A percentile compares a stretch with the other conserved stretches of the same genome.
These are phyloP conservation scores for Oceanites oceanicus DNA, from an alignment of 2,113 vertebrate genomes.

Conservation along the genomic window DNA sequence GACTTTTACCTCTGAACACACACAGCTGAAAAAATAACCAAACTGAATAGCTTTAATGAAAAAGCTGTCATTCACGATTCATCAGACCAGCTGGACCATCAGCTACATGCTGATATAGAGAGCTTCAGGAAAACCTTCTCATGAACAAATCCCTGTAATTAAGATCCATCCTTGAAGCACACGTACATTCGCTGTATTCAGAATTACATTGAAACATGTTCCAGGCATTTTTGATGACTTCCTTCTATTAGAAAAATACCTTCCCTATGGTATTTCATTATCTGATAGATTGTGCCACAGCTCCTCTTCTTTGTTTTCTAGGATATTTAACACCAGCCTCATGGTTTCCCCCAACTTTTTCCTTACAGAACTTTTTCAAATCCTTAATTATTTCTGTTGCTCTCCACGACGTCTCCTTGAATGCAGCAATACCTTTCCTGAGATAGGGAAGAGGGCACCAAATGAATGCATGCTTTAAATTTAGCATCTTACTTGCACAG, in stretches of 20 bases:
- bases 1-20: background rate
- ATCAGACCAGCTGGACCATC: background rate
- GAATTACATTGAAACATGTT: background rate
- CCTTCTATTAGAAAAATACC: background rate
- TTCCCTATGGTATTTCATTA: background rate
- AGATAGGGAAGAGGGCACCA: background rate
- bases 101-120: background rate
- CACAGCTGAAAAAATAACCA: background rate
- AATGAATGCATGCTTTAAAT: background rate
- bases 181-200: background rate
- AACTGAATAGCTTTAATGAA: background rate
- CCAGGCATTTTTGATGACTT: background rate
- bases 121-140: background rate
- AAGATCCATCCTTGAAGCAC: background rate
- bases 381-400: background rate
- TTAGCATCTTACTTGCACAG: background rate
- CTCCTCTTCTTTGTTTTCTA: background rate
- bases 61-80: background rate
- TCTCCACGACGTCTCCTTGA: background rate
- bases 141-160: background rate
- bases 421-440: background rate
- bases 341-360: background rate
- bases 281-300: background rate
- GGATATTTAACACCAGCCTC: background rate
- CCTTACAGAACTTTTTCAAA: background rate